Evolutionary conservation across 2,113 vertebrate genomes (phyloP), one percentile per base, ranked within the genome.

Genomic region (Ahaetulla prasina): DNA sequence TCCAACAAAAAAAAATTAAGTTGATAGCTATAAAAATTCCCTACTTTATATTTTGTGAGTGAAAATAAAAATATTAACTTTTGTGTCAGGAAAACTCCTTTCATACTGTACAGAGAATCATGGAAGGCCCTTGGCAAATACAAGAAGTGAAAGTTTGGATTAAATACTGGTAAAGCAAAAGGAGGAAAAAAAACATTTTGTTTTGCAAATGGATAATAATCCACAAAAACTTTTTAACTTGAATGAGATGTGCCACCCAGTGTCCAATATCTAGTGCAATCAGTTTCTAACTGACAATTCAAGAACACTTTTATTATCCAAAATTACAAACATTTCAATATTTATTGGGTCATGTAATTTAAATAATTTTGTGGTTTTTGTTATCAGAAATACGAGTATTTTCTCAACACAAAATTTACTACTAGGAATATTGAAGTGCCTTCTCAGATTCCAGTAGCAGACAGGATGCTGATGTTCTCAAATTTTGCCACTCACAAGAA

Each of bases 121-220:
- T 35, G 63, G 63, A 74, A 74, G 63, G 63, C 63, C 30, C 63
- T 35, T 68, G 63, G 12, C n/a, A 35, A 74, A 35, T 74, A 35
- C 63, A 74, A 35, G n/a, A 74, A 74, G 63, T 74, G 14, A 35
- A 74, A 7, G 6, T 35, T 74, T 74, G n/a, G n/a, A 35, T n/a
- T 74, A 74, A 74, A 35, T 74, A 74, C n/a, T 74, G 14, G n/a
- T 35, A 20, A 74, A 68, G 12, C 14, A 68, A 68, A 18, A 35
- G 2, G 30, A 2, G 0, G 5, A 1, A 7, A 18, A 68, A 16
- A n/a, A 12, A 0, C 30, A 16, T 16, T 0, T 74, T 35, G 18
- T 74, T 74, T 74, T 35, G 14, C n/a, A 35, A n/a, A 35, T 16
- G 14, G 12, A 2, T 35, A 35, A 35, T 5, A 35, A 74, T 74